A percentile compares a stretch with the other conserved stretches of the same genome.
Evolutionary conservation across 1,140 invertebrate species (phyloP).

Genomic region (Lepidurus apus): DNA sequence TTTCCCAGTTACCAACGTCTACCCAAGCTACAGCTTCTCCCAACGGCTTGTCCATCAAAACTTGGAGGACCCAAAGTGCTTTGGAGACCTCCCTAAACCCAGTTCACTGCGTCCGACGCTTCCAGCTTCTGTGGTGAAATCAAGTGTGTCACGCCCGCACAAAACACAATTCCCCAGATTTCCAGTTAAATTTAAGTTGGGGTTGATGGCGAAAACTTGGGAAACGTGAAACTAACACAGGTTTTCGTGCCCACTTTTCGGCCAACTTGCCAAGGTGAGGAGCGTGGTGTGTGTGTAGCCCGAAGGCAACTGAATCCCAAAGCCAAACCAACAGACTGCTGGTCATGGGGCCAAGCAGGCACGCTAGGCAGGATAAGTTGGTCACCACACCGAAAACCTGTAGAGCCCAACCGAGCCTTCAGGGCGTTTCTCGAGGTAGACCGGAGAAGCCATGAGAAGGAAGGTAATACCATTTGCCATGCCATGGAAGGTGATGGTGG

Average conservation of each 20-base stretch:
- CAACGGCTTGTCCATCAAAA: constrained; percentile 8
- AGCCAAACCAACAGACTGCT: neutral
- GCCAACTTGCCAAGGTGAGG: constrained; percentile 20
- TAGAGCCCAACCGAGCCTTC: neutral
- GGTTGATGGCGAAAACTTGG: neutral
- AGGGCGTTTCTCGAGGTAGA: constrained; percentile 16
- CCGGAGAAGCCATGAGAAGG: neutral
- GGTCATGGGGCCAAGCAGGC: neutral
- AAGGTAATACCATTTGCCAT: neutral
- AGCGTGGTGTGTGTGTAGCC: constrained; percentile 20
- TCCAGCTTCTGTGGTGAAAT: neutral
- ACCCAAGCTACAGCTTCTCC: neutral
- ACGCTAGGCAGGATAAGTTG: constrained; percentile 1
- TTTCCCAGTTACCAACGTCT: neutral
- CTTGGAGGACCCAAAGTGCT: neutral
- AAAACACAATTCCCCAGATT: neutral
- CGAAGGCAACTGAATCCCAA: constrained; percentile 21
- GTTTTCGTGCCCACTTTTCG: constrained; percentile 12
- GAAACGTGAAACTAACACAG: neutral
- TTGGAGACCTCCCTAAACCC: too few species aligned
- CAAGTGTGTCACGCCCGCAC: neutral
- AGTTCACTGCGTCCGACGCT: neutral
- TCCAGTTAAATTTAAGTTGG: neutral
- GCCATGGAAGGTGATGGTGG: neutral
- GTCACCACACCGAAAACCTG: neutral